Evolutionary conservation across 2,113 vertebrate genomes (phyloP).

Genomic region (Narcine bancroftii): DNA sequence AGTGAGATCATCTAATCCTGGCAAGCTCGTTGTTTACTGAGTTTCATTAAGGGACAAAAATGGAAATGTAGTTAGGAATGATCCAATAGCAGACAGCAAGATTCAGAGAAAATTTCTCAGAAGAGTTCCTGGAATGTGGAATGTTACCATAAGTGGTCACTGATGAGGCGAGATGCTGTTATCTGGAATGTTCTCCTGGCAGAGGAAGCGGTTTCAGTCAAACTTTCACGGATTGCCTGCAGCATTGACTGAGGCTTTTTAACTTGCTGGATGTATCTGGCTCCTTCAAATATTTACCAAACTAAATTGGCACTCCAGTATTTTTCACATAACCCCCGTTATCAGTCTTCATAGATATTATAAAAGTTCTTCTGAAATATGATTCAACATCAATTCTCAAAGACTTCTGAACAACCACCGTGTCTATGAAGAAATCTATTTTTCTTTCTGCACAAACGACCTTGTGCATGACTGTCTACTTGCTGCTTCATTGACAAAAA

Average conservation of each 20-base stretch:
- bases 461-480: too few species aligned
- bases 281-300: not conserved
- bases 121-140: not conserved
- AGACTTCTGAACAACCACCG: not conserved
- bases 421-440: not conserved
- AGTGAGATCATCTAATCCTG: not conserved
- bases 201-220: not conserved
- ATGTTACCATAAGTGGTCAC: slow-evolving; percentile 19
- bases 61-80: slow-evolving; percentile 20
- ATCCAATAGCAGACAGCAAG: not conserved
- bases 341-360: not conserved
- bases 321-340: not conserved
- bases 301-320: not conserved
- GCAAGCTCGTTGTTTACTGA: not conserved
- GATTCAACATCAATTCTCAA: not conserved
- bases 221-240: not conserved
- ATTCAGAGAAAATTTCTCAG: not conserved
- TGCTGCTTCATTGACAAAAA: too few species aligned
- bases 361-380: not conserved
- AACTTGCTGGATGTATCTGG: not conserved
- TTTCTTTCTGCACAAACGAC: not conserved
- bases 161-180: not conserved
- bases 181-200: not conserved
- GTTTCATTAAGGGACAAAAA: slow-evolving; percentile 20
- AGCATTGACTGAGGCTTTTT: too few species aligned